Base-by-base conservation (phyloP, 2,888 invertebrate genomes). In the Drosophila meridionalis region DNA sequence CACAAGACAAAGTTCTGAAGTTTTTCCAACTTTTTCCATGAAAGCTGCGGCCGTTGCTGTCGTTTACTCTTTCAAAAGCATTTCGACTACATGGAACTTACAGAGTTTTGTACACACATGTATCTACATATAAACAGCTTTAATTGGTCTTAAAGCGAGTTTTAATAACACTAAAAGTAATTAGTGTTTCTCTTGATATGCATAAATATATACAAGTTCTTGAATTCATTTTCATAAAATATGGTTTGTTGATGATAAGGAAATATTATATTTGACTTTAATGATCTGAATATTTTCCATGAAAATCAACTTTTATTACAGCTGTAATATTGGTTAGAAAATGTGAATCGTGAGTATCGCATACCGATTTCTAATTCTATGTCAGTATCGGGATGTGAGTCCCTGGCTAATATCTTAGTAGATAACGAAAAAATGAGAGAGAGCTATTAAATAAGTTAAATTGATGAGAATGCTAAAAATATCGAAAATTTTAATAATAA, bases 1-100 rank as follows among this genome's bases (percentile, higher is more conserved):
- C 43, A 36, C 59, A 50, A 70, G 52, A 71, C 70, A 75, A 71
- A 62, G 68, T 68, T 71, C 61, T 62, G 28, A 76, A 76, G 67
- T 79, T 76, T 52, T 40, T 45, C 60, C 52, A 67, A 55, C 47
- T 71, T 75, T 74, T 58, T 48, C 55, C 20, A 34, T 40, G 52
- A 28, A 40, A 42, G 43, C 53, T 40, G 30, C 26, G 14, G 9
- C 30, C 14, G 7, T 9, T 53, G 43, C 30, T 26, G 34, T 45
- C 58, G n/a, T 11, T 50, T 42, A 40, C 55, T 9, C 55, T 58
- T 26, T 32, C 26, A 40, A 40, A 32, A 40, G 32, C 2, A 14
- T 34, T 50, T 32, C 12, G 43, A 30, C 4, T 26, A 43, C 14
- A 47, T 36, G 48, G 14, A 47, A 28, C 36, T 26, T 38, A 32